Base-by-base conservation (phyloP, 2,113 vertebrate species). In the Catharus minimus region DNA sequence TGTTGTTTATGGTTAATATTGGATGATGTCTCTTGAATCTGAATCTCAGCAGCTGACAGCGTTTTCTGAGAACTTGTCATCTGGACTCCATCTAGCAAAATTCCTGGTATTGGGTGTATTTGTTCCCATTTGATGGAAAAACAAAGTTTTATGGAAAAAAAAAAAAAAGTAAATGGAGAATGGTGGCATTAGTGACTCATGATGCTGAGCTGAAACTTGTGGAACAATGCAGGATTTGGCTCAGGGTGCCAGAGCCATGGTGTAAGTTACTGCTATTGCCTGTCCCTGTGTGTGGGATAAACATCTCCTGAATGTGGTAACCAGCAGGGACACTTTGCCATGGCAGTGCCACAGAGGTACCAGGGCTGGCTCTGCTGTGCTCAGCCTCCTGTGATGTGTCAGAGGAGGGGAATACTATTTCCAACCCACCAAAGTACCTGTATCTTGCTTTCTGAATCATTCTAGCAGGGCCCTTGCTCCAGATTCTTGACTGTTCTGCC, bases 11-110 rank as follows among this genome's bases (percentile, higher is more conserved):
- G 86, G 95, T 93, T 94, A 86, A 87, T 11, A 0, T 76, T 87
- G 73, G 92, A 93, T 57, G 86, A 89, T 69, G 82, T 61, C 76
- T 80, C 86, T 77, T 13, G 58, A 95, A 94, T 66, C 53, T 86
- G 74, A 67, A 75, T 71, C 84, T 95, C 88, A 32, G 53, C 75
- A 52, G 82, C 80, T 71, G 65, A 56, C 71, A 57, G 81, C 20
- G 2, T 95, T 94, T 97, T 73, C 86, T 92, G 93, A 94, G 95
- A 92, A 82, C 72, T 82, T 71, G 57, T 92, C 95, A 96, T 96
- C 91, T 97, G 97, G 96, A 96, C 82, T 86, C 43, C 89, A 89
- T 95, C 95, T 96, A 92, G 73, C 82, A 90, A 82, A 96, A 89
- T 95, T 94, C 80, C 72, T 33, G 39, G 88, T 86, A 91, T 74